Percentiles rank a stretch among this genome's conserved stretches.
Conservation (phyloP, 1,140 invertebrate species). For the Ceratoteleas bidentatus region DNA sequence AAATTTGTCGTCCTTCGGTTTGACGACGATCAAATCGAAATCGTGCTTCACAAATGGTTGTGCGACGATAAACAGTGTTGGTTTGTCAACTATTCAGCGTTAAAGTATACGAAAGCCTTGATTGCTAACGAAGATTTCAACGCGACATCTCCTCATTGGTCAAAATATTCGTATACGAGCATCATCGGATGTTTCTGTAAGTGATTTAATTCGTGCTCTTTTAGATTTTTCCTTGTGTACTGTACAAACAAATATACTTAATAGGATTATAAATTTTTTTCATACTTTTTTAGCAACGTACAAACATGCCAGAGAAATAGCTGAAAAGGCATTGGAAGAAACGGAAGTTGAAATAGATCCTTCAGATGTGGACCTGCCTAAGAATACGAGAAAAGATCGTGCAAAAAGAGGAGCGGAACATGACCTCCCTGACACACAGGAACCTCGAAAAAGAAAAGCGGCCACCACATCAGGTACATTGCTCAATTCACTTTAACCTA, state of each 20-base stretch:
- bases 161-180: not conserved
- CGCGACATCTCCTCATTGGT: not conserved
- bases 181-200: no score
- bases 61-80: not conserved
- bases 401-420: not conserved
- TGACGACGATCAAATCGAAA: not conserved
- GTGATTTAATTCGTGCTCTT: not conserved
- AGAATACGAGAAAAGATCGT: conserved; percentile 1
- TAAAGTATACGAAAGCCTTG: not conserved
- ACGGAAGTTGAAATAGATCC: not conserved
- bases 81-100: not conserved
- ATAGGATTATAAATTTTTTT: no score
- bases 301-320: conserved; percentile 7
- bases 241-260: no score
- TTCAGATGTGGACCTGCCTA: not conserved
- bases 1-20: conserved; percentile 1
- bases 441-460: no score
- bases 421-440: no score
- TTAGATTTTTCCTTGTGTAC: no score
- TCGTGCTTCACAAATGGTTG: not conserved
- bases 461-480: no score
- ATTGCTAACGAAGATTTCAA: not conserved
- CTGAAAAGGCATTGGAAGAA: not conserved
- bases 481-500: no score
- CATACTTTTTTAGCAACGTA: not conserved